Base-by-base conservation (phyloP, 2,113 vertebrate genomes). In the Cynoglossus semilaevis region DNA sequence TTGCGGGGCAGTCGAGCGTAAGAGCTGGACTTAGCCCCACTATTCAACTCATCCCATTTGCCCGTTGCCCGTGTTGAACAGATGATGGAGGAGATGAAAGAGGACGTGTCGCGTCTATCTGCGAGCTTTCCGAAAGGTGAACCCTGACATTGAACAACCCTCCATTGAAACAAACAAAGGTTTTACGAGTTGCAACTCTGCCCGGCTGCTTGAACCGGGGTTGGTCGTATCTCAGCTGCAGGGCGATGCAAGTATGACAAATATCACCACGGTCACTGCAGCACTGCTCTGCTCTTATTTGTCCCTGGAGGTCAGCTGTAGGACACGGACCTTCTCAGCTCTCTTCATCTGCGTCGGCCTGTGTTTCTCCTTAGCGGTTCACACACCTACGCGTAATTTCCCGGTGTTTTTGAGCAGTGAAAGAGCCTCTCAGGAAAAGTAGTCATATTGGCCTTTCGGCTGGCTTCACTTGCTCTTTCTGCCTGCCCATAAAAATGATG, bases 401-500 rank as follows among this genome's bases (percentile, higher is more conserved):
- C 1, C 41, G 53, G 46, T 15, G 5, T 45, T 58, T 63, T 51
- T 9, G 45, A 51, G 0, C 19, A 13, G 58, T 61, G 49, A 59
- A 51, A 55, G n/a, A 38, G 46, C n/a, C 9, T 43, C 1, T 47
- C 36, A 15, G 16, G 53, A 34, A 58, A 55, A 38, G 35, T 6
- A 53, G 58, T 48, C 63, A 72, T 53, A 34, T 53, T 51, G 19
- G 61, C 45, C 76, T 59, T 58, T 58, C 61, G 53, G 73, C 66
- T 79, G 72, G 75, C 77, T 60, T 40, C 70, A 58, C 57, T 43
- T 50, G 46, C 14, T 72, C 65, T 65, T 63, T 63, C 73, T 77
- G 53, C 74, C 50, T 63, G 65, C 60, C 74, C 68, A 78, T 85
- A 85, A 88, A n/a, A 84, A 77, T 73, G 74, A 90, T 68, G 67